A percentile compares a stretch with the other conserved stretches of the same genome.
These are phyloP conservation scores for Chrysoperla carnea DNA, from an alignment of 1,140 invertebrate genomes.

Conservation along the genomic window DNA sequence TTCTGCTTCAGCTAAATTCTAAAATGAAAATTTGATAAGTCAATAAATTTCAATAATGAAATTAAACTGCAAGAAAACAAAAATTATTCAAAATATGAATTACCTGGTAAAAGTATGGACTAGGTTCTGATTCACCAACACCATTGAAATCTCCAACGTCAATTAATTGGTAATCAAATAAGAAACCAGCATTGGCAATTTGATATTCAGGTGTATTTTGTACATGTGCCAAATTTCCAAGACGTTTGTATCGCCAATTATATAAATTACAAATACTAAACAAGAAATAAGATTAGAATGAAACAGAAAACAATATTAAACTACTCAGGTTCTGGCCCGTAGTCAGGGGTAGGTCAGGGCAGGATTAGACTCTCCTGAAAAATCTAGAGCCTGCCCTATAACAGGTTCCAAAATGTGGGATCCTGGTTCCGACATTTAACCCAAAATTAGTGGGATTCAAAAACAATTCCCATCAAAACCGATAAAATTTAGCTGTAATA, in stretches of 20 bases:
- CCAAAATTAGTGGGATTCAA: too few relatives aligned
- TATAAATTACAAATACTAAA: conserved; percentile 83
- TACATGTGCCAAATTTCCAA: conserved; percentile 86
- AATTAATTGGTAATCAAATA: conserved; percentile 88
- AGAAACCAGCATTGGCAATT: conserved; percentile 80
- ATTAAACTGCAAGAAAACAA: neutral
- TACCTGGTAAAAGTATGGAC: conserved; percentile 95
- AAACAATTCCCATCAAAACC: too few relatives aligned
- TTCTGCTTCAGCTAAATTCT: conserved; percentile 98
- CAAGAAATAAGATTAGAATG: conserved; percentile 6
- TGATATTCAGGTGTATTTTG: conserved; percentile 65
- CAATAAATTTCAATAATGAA: too few relatives aligned
- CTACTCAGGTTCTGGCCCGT: too few relatives aligned
- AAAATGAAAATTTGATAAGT: conserved; percentile 10
- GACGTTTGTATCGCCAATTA: conserved; percentile 93
- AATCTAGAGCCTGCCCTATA: too few relatives aligned
- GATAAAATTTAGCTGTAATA: too few relatives aligned
- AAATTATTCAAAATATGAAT: neutral
- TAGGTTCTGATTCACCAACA: conserved; percentile 92
- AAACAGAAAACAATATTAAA: too few relatives aligned
- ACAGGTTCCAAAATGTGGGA: too few relatives aligned
- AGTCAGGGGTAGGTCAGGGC: too few relatives aligned
- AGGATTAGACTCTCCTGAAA: too few relatives aligned
- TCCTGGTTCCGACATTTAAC: too few relatives aligned
- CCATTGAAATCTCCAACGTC: conserved; percentile 97